phyloP scores from a whole-genome alignment of 2,888 invertebrate species.

The Beris morrisii region DNA sequence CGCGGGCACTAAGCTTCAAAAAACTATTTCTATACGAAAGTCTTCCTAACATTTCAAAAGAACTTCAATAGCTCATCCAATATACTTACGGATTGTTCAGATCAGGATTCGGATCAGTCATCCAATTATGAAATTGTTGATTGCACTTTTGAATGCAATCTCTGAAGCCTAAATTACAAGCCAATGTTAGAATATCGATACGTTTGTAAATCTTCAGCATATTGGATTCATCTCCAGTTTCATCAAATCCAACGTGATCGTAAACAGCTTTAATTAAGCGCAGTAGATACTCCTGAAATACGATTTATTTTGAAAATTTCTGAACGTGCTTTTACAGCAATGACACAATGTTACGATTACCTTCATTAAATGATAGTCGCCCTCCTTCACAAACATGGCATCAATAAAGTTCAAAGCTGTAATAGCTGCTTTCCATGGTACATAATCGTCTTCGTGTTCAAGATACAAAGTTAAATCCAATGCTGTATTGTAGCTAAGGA shows the following conservation, averaged over 20 bases:
- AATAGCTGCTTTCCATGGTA: conserved; percentile 86
- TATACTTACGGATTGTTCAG: conserved; percentile 70
- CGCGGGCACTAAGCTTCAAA: no score
- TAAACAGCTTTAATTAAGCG: conserved; percentile 69
- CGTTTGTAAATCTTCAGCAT: conserved; percentile 72
- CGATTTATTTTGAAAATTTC: conserved; percentile 29
- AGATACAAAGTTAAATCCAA: conserved; percentile 81
- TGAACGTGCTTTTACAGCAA: neutral
- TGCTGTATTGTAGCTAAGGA: conserved; percentile 72
- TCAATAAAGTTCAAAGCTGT: conserved; percentile 76
- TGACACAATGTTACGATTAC: conserved; percentile 49
- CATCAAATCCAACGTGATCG: conserved; percentile 69
- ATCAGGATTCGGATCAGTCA: conserved; percentile 70
- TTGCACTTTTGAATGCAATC: conserved; percentile 76
- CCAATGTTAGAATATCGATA: conserved; percentile 70
- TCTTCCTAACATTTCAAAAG: no score
- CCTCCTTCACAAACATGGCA: conserved; percentile 76
- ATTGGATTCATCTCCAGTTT: conserved; percentile 60
- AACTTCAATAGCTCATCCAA: no score
- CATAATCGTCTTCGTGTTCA: conserved; percentile 75
- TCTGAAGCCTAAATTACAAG: conserved; percentile 73
- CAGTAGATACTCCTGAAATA: conserved; percentile 67
- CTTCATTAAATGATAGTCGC: conserved; percentile 68
- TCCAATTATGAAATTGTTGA: conserved; percentile 75
- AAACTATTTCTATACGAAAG: no score